These are phyloP conservation scores for Taurulus bubalis DNA, from an alignment of 2,113 vertebrate species.

Conservation along the genomic window DNA sequence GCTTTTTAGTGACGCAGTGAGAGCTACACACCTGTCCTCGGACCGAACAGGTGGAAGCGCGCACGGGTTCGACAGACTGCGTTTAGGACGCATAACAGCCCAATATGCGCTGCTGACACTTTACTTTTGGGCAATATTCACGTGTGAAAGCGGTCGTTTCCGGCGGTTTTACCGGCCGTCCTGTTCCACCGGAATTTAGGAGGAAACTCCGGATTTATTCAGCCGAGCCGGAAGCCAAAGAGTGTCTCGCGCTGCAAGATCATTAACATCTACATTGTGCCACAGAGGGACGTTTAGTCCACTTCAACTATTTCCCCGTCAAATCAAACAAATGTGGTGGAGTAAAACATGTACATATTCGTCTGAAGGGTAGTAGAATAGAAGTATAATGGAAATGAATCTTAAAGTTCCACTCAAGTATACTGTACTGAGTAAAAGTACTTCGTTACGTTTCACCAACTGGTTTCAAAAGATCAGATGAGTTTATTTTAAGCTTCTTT, in stretches of 20 bases:
- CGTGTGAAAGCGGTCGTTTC: neutral
- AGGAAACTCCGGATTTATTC: constrained; percentile 8
- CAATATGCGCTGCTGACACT: neutral
- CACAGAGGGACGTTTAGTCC: neutral
- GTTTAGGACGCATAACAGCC: no score
- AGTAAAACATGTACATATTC: neutral
- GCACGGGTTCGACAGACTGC: neutral
- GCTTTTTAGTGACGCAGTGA: neutral
- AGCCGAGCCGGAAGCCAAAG: neutral
- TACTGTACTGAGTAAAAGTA: neutral
- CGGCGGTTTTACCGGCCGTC: no score
- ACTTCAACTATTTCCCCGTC: neutral
- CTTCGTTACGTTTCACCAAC: neutral
- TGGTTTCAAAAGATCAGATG: neutral
- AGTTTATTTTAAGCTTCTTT: neutral
- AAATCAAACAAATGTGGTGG: neutral
- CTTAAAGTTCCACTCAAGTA: neutral
- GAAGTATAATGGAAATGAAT: neutral
- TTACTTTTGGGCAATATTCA: neutral
- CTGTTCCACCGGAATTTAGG: neutral
- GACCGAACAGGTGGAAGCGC: neutral
- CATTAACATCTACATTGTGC: neutral
- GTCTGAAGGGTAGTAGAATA: neutral
- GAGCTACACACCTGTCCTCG: neutral
- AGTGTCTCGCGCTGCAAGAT: neutral